Conservation (phyloP, 2,797 vertebrate species). For the Cryptoblepharus egeriae region DNA sequence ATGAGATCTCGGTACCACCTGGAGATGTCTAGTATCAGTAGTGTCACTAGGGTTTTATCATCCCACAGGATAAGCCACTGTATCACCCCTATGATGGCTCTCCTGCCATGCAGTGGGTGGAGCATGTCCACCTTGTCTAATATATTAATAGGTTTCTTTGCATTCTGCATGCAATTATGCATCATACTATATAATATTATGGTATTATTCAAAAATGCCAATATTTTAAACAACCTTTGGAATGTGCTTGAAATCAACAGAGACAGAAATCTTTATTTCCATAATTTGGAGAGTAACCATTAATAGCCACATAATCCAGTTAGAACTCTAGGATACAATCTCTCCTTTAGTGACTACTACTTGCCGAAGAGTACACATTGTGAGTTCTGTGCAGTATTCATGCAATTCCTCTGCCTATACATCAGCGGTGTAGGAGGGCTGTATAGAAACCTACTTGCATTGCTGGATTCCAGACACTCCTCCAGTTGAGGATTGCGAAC, state of each 20-base stretch:
- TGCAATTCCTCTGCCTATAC: neutral
- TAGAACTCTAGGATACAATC: neutral
- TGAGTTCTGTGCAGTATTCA: neutral
- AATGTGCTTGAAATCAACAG: neutral
- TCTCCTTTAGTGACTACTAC: neutral
- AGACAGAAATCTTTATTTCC: neutral
- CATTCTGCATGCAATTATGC: too few species aligned
- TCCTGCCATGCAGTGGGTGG: too few species aligned
- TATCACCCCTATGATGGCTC: too few species aligned
- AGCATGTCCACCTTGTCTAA: too few species aligned
- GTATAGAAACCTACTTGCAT: neutral
- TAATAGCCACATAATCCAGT: neutral
- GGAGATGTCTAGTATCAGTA: too few species aligned
- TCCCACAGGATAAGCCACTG: too few species aligned
- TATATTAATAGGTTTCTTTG: too few species aligned
- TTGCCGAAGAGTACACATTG: neutral
- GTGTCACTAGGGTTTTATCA: neutral
- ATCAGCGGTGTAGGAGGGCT: neutral
- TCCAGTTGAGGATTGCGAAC: neutral
- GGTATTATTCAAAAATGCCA: too few species aligned
- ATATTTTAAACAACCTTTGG: too few species aligned
- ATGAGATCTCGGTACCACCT: too few species aligned
- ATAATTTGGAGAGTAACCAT: too few species aligned
- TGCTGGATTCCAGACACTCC: slow-evolving; percentile 1
- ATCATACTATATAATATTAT: too few species aligned